These are phyloP conservation scores for Nomada ferruginata DNA, from an alignment of 2,888 invertebrate genomes.

Conservation along the genomic window DNA sequence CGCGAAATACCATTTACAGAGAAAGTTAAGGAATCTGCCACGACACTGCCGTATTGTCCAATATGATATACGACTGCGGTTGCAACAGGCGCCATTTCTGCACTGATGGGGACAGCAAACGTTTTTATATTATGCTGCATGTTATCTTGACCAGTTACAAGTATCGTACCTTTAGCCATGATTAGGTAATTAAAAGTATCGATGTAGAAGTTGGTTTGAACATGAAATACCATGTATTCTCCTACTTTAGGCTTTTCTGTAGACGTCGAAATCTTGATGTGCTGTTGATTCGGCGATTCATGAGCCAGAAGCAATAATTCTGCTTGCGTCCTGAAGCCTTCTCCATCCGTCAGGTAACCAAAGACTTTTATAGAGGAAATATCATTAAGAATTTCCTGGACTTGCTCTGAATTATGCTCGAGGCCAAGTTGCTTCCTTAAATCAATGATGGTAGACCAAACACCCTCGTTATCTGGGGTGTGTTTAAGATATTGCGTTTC, in stretches of 20 bases:
- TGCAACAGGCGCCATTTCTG: constrained; percentile 97
- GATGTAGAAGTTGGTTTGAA: constrained; percentile 95
- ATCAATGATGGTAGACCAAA: constrained; percentile 94
- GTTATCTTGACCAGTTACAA: constrained; percentile 93
- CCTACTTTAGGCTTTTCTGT: constrained; percentile 94
- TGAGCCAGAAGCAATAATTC: constrained; percentile 91
- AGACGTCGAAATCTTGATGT: constrained; percentile 94
- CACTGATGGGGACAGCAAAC: constrained; percentile 92
- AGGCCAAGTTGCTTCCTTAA: constrained; percentile 88
- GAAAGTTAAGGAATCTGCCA: constrained; percentile 97
- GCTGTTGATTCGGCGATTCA: constrained; percentile 92
- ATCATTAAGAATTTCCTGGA: constrained; percentile 88
- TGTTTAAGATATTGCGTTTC: constrained; percentile 87
- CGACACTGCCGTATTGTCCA: constrained; percentile 92
- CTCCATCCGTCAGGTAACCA: constrained; percentile 89
- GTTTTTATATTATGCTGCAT: constrained; percentile 92
- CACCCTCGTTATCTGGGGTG: constrained; percentile 89
- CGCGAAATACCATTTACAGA: constrained; percentile 97
- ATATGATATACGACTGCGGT: constrained; percentile 96
- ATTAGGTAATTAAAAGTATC: constrained; percentile 96
- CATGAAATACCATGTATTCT: constrained; percentile 97
- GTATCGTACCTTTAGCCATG: constrained; percentile 95
- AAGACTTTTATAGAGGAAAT: constrained; percentile 88
- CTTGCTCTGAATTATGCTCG: constrained; percentile 86
- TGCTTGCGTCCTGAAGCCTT: constrained; percentile 88